phyloP scores from a whole-genome alignment of 1,140 invertebrate genomes.

The Heterodera schachtii region DNA sequence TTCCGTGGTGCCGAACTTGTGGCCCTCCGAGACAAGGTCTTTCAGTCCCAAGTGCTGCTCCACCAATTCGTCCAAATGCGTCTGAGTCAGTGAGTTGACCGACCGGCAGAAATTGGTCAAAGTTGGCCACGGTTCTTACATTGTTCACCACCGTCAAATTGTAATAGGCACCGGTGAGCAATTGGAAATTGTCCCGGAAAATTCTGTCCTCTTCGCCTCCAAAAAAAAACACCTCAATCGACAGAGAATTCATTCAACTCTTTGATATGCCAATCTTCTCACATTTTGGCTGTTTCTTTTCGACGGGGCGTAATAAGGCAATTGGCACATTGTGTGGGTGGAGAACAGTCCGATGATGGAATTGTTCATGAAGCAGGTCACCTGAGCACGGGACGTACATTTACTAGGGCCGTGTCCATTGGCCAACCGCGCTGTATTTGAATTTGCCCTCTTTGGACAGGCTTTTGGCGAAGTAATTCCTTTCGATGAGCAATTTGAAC shows the following conservation, averaged over 20 bases:
- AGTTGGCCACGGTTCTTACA: neutral
- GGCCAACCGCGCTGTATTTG: slow-evolving; percentile 3
- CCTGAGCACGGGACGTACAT: neutral
- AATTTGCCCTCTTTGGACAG: neutral
- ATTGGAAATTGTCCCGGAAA: neutral
- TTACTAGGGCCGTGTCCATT: neutral
- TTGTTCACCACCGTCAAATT: slow-evolving; percentile 6
- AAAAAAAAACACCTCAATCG: neutral
- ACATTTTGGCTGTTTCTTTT: slow-evolving; percentile 1
- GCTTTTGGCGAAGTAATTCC: neutral
- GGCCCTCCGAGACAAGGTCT: slow-evolving; percentile 3
- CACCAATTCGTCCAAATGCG: neutral
- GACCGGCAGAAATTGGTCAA: neutral
- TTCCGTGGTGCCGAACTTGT: slow-evolving; percentile 1
- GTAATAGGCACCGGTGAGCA: slow-evolving; percentile 7
- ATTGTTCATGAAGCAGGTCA: slow-evolving; percentile 3
- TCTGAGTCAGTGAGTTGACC: neutral
- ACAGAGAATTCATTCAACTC: neutral
- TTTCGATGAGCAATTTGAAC: neutral
- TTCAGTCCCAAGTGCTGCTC: slow-evolving; percentile 1
- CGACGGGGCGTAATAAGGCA: neutral
- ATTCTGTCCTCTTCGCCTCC: neutral
- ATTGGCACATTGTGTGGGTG: slow-evolving; percentile 10
- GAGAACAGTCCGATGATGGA: neutral
- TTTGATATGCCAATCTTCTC: neutral